Percentiles rank a stretch among this genome's conserved stretches.
Conservation (phyloP, 2,797 vertebrate genomes). For the Artibeus jamaicensis region DNA sequence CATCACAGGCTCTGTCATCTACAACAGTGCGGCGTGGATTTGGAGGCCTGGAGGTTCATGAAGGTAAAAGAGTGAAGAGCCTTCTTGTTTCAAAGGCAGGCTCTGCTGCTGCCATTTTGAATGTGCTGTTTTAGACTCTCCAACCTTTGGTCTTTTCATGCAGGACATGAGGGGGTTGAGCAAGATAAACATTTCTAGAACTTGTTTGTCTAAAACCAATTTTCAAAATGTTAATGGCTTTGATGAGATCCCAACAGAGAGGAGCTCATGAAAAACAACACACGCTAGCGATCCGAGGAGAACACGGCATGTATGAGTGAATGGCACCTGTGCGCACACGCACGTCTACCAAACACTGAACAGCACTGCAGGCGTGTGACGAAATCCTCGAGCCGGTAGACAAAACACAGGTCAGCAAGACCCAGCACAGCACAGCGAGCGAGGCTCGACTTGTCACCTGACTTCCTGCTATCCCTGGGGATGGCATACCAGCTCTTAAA, state of each 20-base stretch:
- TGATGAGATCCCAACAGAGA: background rate
- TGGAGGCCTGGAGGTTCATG: background rate
- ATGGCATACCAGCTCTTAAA: background rate
- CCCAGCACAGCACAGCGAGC: background rate
- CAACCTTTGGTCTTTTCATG: background rate
- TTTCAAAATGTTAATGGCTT: background rate
- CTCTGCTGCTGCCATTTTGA: background rate
- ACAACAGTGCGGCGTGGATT: fast-evolving
- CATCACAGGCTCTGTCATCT: background rate
- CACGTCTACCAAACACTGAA: background rate
- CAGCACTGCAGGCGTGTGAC: background rate
- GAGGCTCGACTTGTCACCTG: too few species aligned
- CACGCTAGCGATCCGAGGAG: background rate
- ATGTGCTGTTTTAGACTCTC: background rate
- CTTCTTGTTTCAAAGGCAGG: background rate
- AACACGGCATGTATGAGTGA: background rate
- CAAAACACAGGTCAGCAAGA: background rate
- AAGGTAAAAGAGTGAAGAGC: background rate
- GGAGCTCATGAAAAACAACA: background rate
- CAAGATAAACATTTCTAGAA: background rate
- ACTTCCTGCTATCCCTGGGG: background rate
- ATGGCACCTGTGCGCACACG: background rate
- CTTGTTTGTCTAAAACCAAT: background rate
- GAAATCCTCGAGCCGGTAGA: background rate
- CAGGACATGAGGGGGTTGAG: background rate